Conservation (phyloP, 2,888 invertebrate genomes). For the Brachypterus glaber region DNA sequence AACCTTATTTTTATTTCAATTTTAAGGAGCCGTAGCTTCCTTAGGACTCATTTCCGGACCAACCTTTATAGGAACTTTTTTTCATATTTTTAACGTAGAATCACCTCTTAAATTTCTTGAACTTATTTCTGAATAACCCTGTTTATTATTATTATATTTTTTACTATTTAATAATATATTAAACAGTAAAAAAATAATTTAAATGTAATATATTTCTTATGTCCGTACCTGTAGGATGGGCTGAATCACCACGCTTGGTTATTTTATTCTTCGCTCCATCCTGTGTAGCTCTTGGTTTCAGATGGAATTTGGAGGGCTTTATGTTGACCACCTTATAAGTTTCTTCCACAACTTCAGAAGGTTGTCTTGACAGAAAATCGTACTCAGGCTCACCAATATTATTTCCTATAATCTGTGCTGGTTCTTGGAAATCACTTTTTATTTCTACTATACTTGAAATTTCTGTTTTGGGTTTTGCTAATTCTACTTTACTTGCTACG, state of each 20-base stretch:
- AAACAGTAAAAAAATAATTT: no score
- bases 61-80: no score
- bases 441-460: conserved; percentile 32
- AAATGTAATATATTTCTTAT: no score
- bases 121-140: no score
- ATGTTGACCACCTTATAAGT: conserved; percentile 75
- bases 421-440: conserved; percentile 44
- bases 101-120: no score
- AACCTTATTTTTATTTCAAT: no score
- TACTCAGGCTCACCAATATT: conserved; percentile 74
- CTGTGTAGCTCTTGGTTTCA: conserved; percentile 43
- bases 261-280: conserved; percentile 21
- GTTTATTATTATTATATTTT: no score
- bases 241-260: conserved; percentile 47
- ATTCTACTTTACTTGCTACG: conserved; percentile 49
- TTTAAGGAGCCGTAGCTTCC: no score
- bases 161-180: no score
- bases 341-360: conserved; percentile 76
- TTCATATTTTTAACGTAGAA: no score
- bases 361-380: conserved; percentile 75
- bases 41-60: no score
- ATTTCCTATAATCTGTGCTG: conserved; percentile 54
- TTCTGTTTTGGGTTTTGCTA: conserved; percentile 17
- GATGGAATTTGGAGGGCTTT: conserved; percentile 52
- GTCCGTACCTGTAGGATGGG: conserved; percentile 69